phyloP scores from a whole-genome alignment of 2,113 vertebrate genomes.

The Antechinus stuartii region DNA sequence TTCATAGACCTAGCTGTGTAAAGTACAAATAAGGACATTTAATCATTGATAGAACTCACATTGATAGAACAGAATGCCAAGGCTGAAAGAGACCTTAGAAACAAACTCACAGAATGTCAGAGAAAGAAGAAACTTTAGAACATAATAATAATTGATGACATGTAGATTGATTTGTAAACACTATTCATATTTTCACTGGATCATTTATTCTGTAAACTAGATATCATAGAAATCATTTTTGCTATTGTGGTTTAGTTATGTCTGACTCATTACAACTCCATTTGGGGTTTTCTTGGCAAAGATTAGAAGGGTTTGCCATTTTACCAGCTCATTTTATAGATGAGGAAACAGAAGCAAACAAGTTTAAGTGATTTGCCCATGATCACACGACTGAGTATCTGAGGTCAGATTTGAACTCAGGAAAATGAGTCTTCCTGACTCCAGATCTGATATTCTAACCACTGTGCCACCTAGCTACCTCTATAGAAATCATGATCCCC shows the following conservation, averaged over 20 bases:
- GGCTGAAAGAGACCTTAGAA: background rate
- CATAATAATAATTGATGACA: background rate
- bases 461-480: background rate
- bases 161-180: background rate
- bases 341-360: background rate
- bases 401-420: background rate
- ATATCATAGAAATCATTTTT: background rate
- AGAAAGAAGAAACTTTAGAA: background rate
- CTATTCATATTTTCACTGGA: background rate
- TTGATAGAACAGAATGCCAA: background rate
- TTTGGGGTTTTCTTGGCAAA: too few species aligned
- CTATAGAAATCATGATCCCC: background rate
- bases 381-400: background rate
- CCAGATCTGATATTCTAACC: too few species aligned
- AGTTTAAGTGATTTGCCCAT: background rate
- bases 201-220: background rate
- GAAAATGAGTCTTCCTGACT: too few species aligned
- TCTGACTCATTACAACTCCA: too few species aligned
- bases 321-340: background rate
- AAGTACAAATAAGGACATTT: constrained; percentile 60
- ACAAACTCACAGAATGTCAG: background rate
- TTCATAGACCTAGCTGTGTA: constrained; percentile 12
- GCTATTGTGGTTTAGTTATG: background rate
- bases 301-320: background rate
- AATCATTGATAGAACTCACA: background rate